Evolutionary conservation across 2,113 vertebrate species (phyloP).

Genomic region (Tetraodon nigroviridis): DNA sequence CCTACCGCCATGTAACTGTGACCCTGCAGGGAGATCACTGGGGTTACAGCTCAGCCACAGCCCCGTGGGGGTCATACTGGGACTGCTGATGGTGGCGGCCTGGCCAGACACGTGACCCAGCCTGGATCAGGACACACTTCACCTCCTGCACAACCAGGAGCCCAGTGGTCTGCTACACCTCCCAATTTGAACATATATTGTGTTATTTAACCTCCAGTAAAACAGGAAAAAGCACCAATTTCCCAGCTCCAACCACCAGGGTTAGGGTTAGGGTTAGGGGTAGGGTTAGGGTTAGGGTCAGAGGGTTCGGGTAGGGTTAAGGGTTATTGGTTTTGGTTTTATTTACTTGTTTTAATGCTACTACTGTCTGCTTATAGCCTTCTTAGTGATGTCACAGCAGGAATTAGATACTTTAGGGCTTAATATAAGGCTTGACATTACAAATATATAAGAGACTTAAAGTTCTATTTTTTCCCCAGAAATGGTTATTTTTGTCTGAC

Average conservation of each 20-base stretch:
- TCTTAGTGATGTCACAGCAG: constrained; percentile 25
- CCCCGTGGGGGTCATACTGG: constrained; percentile 51
- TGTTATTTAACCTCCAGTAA: not conserved
- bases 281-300: no score
- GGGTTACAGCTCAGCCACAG: constrained; percentile 49
- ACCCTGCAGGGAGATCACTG: constrained; percentile 57
- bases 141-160: constrained; percentile 5
- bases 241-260: no score
- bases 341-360: not conserved
- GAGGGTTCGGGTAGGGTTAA: no score
- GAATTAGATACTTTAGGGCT: constrained; percentile 3
- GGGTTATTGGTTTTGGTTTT: no score
- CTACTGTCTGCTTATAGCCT: not conserved
- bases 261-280: no score
- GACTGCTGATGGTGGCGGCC: constrained; percentile 47
- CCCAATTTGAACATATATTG: constrained; percentile 4
- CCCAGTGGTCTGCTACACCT: constrained; percentile 20
- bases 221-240: no score
- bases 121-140: constrained; percentile 28
- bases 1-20: constrained; percentile 26
- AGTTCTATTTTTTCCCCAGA: constrained; percentile 36
- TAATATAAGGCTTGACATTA: constrained; percentile 1
- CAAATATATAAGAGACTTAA: constrained; percentile 5
- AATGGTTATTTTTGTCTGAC: constrained; percentile 19
- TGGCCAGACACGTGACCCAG: constrained; percentile 36